Conservation (phyloP, 2,797 vertebrate genomes). For the Euthynnus affinis region DNA sequence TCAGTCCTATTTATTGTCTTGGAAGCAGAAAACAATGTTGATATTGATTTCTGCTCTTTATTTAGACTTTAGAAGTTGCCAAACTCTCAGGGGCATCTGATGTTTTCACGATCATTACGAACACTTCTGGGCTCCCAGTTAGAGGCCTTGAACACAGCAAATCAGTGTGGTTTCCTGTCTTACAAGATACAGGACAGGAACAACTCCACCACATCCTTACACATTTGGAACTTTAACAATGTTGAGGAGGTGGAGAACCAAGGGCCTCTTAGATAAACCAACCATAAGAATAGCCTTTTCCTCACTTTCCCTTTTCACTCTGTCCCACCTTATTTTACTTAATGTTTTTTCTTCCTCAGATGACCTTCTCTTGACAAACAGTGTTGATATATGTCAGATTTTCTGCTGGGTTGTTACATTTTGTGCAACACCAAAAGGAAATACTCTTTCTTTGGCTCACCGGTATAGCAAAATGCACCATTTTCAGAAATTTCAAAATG, state of each 20-base stretch:
- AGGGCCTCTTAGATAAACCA: constrained; percentile 51
- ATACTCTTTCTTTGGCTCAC: neutral
- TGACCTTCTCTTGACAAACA: constrained; percentile 1
- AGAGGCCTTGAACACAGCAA: constrained; percentile 52
- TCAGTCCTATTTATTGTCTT: neutral
- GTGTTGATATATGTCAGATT: neutral
- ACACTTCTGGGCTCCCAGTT: constrained; percentile 1
- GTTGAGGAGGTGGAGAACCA: constrained; percentile 53
- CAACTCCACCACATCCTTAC: constrained; percentile 69
- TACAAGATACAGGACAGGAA: constrained; percentile 74
- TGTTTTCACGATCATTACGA: constrained; percentile 35
- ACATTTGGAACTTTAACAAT: constrained; percentile 68
- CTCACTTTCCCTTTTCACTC: constrained; percentile 4
- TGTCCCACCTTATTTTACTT: constrained; percentile 42
- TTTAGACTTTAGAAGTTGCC: constrained; percentile 34
- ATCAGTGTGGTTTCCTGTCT: constrained; percentile 58
- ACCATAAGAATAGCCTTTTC: constrained; percentile 41
- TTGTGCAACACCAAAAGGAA: neutral
- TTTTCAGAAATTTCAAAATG: neutral
- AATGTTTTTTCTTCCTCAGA: constrained; percentile 18
- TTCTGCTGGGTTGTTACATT: neutral
- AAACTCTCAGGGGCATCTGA: constrained; percentile 23
- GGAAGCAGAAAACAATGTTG: constrained; percentile 25
- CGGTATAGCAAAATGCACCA: neutral
- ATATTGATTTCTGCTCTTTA: neutral